Conservation (phyloP, 2,797 vertebrate genomes). For the Chelon labrosus region DNA sequence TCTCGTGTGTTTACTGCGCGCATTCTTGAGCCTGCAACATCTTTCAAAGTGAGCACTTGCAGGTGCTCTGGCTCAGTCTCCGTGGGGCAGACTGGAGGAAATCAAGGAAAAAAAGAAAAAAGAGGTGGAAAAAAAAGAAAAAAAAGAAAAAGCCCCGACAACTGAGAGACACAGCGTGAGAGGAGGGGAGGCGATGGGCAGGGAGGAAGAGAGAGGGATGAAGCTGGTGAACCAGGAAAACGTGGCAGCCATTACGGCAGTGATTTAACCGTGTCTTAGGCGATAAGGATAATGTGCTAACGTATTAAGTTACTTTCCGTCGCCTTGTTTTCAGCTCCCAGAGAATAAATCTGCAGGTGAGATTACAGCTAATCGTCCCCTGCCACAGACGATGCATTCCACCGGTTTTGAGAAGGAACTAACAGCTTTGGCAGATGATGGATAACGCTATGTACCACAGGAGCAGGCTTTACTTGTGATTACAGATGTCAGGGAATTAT, state of each 20-base stretch:
- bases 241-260: slow-evolving; percentile 61
- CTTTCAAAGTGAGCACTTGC: slow-evolving; percentile 95
- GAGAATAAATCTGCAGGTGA: slow-evolving; percentile 62
- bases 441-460: not conserved
- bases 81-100: slow-evolving; percentile 74
- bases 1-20: slow-evolving; percentile 95
- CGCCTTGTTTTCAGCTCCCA: slow-evolving; percentile 43
- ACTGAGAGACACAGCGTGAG: slow-evolving; percentile 18
- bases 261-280: slow-evolving; percentile 66
- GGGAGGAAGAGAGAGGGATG: slow-evolving; percentile 39
- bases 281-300: slow-evolving; percentile 73
- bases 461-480: slow-evolving; percentile 6
- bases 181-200: slow-evolving; percentile 11
- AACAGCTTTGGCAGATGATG: slow-evolving; percentile 15
- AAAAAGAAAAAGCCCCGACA: slow-evolving; percentile 9
- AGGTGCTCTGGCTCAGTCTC: slow-evolving; percentile 88
- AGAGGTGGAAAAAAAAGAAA: not conserved
- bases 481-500: slow-evolving; percentile 3
- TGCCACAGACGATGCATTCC: slow-evolving; percentile 31
- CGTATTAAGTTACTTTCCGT: slow-evolving; percentile 66
- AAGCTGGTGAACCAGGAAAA: slow-evolving; percentile 62
- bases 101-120: slow-evolving; percentile 40
- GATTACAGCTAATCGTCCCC: slow-evolving; percentile 42
- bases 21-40: slow-evolving; percentile 95
- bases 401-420: slow-evolving; percentile 11